These are phyloP conservation scores for Euwallacea fornicatus DNA, from an alignment of 1,140 invertebrate species.

Conservation along the genomic window DNA sequence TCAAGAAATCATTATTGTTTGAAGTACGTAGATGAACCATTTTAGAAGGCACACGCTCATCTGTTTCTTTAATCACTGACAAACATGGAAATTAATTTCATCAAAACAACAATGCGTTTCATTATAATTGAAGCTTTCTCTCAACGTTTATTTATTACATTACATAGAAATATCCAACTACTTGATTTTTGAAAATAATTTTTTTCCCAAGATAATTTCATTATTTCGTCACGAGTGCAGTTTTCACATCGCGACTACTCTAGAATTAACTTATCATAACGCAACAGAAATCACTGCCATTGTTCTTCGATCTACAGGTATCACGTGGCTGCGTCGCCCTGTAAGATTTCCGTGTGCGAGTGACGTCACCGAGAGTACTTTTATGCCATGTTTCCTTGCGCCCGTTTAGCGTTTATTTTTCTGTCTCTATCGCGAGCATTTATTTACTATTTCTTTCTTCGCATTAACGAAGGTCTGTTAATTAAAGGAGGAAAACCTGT, in stretches of 20 bases:
- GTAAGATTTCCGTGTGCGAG: background rate
- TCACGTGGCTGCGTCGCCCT: background rate
- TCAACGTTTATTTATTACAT: background rate
- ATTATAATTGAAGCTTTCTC: conserved; percentile 22
- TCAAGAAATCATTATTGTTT: conserved; percentile 11
- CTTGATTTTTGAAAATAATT: background rate
- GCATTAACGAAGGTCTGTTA: conserved; percentile 43
- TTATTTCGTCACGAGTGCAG: background rate
- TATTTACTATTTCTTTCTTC: conserved; percentile 41
- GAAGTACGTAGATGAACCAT: background rate
- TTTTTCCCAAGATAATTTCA: conserved; percentile 19
- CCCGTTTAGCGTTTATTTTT: conserved; percentile 35
- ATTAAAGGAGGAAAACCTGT: conserved; percentile 45
- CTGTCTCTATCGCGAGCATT: conserved; percentile 32
- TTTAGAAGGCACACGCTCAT: conserved; percentile 21
- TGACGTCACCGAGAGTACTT: conserved; percentile 5
- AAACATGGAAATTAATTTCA: conserved; percentile 24
- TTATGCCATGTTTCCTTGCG: conserved; percentile 22
- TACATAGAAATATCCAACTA: background rate
- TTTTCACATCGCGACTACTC: background rate
- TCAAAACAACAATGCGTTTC: conserved; percentile 8
- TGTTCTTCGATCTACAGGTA: background rate
- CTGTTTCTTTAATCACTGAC: background rate
- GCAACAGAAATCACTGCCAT: background rate
- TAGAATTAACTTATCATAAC: too few relatives aligned